These are phyloP conservation scores for Eutolmus rufibarbis DNA, from an alignment of 2,888 invertebrate genomes.

Conservation along the genomic window DNA sequence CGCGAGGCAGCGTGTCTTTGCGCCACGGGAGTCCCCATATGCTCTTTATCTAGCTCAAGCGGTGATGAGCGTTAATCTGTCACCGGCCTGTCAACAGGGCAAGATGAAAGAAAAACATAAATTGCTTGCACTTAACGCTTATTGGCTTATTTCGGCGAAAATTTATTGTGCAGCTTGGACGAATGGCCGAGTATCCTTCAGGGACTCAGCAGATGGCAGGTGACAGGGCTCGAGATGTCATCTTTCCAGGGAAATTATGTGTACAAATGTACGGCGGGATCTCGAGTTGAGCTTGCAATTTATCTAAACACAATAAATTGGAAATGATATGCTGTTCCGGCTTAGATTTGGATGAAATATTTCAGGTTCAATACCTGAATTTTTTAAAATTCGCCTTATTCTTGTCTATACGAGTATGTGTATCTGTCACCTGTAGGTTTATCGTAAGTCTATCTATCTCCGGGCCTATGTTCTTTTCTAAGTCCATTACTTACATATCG, in stretches of 20 bases:
- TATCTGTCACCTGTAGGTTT: too few relatives aligned
- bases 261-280: not conserved
- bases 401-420: too few relatives aligned
- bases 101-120: not conserved
- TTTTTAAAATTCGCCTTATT: too few relatives aligned
- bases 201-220: not conserved
- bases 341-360: not conserved
- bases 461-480: too few relatives aligned
- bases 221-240: not conserved
- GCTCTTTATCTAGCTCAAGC: slow-evolving; percentile 19
- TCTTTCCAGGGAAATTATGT: not conserved
- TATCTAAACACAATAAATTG: not conserved
- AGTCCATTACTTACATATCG: too few relatives aligned
- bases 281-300: not conserved
- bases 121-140: not conserved
- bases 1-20: not conserved
- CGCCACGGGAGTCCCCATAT: not conserved
- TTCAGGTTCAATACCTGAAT: not conserved
- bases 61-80: slow-evolving; percentile 27
- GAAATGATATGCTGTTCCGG: not conserved
- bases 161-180: not conserved
- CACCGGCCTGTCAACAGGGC: slow-evolving; percentile 12
- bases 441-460: too few relatives aligned
- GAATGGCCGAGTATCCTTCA: not conserved
- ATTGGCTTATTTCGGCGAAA: slow-evolving; percentile 20